A percentile compares a stretch with the other conserved stretches of the same genome.
These are phyloP conservation scores for Lampris incognitus DNA, from an alignment of 2,113 vertebrate species.

Conservation along the genomic window DNA sequence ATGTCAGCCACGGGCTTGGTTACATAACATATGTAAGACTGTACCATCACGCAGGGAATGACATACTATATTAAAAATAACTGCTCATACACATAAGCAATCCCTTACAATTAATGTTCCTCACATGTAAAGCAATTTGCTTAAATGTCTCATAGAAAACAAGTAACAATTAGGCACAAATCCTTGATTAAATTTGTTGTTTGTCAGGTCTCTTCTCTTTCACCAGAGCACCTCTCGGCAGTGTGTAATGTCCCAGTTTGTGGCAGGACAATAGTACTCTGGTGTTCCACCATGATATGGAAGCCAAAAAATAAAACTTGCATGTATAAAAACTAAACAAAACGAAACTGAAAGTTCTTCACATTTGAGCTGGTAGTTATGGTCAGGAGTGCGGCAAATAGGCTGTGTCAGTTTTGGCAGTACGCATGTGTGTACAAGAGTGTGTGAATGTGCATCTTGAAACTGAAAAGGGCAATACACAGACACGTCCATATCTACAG, in stretches of 20 bases:
- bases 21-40: conserved; percentile 87
- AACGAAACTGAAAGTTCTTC: conserved; percentile 80
- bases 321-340: conserved; percentile 67
- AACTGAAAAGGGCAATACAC: conserved; percentile 79
- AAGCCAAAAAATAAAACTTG: conserved; percentile 67
- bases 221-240: conserved; percentile 79
- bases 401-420: conserved; percentile 88
- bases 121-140: conserved; percentile 84
- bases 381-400: conserved; percentile 83
- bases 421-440: conserved; percentile 78
- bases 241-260: conserved; percentile 80
- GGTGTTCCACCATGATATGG: conserved; percentile 75
- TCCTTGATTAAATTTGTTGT: conserved; percentile 81
- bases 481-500: conserved; percentile 75
- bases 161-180: conserved; percentile 88
- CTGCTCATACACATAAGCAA: conserved; percentile 85
- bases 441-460: conserved; percentile 79
- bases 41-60: conserved; percentile 87
- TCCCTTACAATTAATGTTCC: conserved; percentile 84
- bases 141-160: conserved; percentile 86
- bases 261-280: conserved; percentile 75
- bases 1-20: conserved; percentile 77
- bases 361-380: conserved; percentile 87
- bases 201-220: conserved; percentile 72
- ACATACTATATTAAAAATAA: conserved; percentile 81